Evolutionary conservation across 64 coral and sea anemone genomes (phyloP), one percentile per base, ranked within the genome.

Genomic region (Trachythela sp.): DNA sequence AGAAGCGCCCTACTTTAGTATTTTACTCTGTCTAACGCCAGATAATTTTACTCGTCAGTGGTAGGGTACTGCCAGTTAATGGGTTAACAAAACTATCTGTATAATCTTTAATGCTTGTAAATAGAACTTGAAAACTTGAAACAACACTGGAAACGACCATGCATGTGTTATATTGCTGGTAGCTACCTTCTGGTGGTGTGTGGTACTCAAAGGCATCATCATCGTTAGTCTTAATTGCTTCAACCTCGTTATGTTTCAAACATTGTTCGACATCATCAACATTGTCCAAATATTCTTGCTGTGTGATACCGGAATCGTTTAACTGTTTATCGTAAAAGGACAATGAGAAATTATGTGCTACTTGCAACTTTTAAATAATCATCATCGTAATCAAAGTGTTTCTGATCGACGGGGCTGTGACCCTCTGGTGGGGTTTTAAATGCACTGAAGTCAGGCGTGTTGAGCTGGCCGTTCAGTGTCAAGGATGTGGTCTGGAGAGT

Each of bases 121-220:
- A n/a, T n/a, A n/a, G n/a, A n/a, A n/a, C n/a, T n/a, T n/a, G n/a
- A n/a, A n/a, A n/a, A n/a, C n/a, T n/a, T n/a, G n/a, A n/a, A n/a
- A n/a, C n/a, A n/a, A n/a, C n/a, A n/a, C n/a, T n/a, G n/a, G n/a
- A n/a, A n/a, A n/a, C n/a, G n/a, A n/a, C n/a, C n/a, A n/a, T n/a
- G n/a, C n/a, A n/a, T n/a, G n/a, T n/a, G n/a, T n/a, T n/a, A n/a
- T n/a, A n/a, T n/a, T n/a, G n/a, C n/a, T n/a, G n/a, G n/a, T 26
- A 64, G 20, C 13, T 80, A 80, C 75, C 75, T 80, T n/a, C 75
- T 30, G 75, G 75, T 80, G 75, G 75, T 37, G 75, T 80, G 75
- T 80, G 75, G 17, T 29, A 80, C 2, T 35, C 75, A 80, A 37
- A 35, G 30, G 9, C 75, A 80, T 80, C 75, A 35, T 35, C 75